Evolutionary conservation across 2,797 vertebrate species (phyloP).

Genomic region (Coregonus ussuriensis): DNA sequence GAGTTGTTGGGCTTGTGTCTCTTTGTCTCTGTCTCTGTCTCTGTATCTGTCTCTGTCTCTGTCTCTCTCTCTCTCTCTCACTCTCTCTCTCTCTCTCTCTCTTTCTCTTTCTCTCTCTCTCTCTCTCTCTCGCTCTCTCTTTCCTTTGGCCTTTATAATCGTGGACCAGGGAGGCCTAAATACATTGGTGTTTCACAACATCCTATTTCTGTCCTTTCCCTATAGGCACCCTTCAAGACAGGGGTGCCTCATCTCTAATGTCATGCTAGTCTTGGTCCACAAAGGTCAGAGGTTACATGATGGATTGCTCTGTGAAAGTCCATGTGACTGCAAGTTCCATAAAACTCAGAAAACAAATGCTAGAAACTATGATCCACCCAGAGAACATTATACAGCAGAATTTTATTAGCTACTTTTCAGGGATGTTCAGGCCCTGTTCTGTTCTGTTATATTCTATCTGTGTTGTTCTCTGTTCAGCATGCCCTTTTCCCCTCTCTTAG

Average conservation of each 20-base stretch:
- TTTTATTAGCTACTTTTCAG: not conserved
- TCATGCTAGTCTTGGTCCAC: not conserved
- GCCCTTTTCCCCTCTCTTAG: too few species aligned
- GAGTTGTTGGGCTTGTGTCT: too few species aligned
- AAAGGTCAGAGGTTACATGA: not conserved
- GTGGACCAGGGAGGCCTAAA: not conserved
- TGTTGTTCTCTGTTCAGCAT: too few species aligned
- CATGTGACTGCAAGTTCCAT: not conserved
- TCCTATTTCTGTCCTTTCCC: conserved; percentile 5
- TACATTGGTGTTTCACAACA: not conserved
- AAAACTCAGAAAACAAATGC: not conserved
- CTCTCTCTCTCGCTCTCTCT: not conserved
- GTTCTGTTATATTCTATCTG: too few species aligned
- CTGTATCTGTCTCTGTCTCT: not conserved
- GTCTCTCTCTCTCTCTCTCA: not conserved
- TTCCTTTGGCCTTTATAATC: not conserved
- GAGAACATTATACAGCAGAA: not conserved
- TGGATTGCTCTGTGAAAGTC: not conserved
- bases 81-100: not conserved
- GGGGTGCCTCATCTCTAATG: not conserved
- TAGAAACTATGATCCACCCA: not conserved
- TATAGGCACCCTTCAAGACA: not conserved
- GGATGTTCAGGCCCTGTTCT: too few species aligned
- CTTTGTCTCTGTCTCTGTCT: not conserved
- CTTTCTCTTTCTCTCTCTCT: not conserved